Evolutionary conservation across 2,113 vertebrate genomes (phyloP).

Genomic region (Coreoperca whiteheadi): DNA sequence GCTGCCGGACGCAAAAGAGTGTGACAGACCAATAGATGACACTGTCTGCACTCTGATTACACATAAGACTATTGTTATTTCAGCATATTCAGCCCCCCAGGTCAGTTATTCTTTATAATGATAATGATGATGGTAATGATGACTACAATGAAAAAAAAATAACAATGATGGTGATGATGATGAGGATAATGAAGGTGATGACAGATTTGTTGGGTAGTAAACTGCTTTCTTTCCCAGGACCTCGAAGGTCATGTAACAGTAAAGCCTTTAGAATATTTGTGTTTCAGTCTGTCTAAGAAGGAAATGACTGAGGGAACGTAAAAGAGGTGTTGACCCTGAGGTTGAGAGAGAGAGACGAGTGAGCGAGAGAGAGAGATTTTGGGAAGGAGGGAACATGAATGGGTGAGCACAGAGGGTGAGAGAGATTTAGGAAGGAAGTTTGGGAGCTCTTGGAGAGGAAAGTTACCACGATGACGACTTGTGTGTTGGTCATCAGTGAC

Average conservation of each 20-base stretch:
- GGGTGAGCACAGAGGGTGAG: conserved; percentile 39
- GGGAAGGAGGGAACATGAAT: conserved; percentile 9
- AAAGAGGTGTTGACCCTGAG: conserved; percentile 69
- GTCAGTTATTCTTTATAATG: conserved; percentile 15
- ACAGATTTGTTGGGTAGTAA: conserved; percentile 64
- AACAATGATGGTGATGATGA: conserved; percentile 17
- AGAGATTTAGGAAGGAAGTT: conserved; percentile 74
- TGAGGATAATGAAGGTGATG: conserved; percentile 55
- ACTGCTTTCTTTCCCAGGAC: conserved; percentile 75
- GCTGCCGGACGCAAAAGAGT: conserved; percentile 70
- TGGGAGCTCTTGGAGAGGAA: conserved; percentile 71
- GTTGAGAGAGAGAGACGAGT: conserved; percentile 13
- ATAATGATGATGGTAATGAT: conserved; percentile 8
- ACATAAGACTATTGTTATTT: neutral
- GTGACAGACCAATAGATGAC: conserved; percentile 48
- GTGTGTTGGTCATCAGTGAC: conserved; percentile 41
- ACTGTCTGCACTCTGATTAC: conserved; percentile 38
- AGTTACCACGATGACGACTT: conserved; percentile 65
- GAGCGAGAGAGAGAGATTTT: conserved; percentile 23
- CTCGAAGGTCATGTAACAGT: conserved; percentile 72
- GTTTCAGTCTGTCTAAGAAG: conserved; percentile 75
- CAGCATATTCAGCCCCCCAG: conserved; percentile 2
- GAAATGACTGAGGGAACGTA: conserved; percentile 73
- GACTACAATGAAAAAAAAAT: neutral
- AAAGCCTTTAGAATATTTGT: conserved; percentile 70